Percentiles rank a stretch among this genome's conserved stretches.
Evolutionary conservation across 64 coral and sea anemone genomes (phyloP).

Genomic region (Hydrozoanthus tunicans): DNA sequence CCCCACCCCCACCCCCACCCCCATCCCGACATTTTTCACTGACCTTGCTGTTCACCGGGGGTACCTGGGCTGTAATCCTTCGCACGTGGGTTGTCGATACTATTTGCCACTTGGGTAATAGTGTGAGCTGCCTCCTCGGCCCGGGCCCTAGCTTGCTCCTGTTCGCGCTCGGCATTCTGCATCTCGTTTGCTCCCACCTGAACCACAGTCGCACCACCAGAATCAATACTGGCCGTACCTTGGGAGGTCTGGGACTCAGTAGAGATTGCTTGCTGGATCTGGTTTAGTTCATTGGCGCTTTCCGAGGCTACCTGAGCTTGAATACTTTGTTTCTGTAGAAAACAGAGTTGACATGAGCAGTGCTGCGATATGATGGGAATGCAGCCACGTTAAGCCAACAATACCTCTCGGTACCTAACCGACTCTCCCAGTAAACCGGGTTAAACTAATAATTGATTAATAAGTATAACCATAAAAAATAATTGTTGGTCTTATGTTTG

Average conservation of each 20-base stretch:
- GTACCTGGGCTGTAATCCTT: slow-evolving; percentile 1
- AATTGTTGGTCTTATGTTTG: too few species aligned
- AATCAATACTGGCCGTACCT: slow-evolving; percentile 75
- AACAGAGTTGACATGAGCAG: neutral
- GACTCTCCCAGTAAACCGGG: too few species aligned
- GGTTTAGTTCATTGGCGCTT: slow-evolving; percentile 86
- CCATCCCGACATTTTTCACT: neutral
- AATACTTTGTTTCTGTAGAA: slow-evolving; percentile 86
- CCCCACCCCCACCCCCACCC: too few species aligned
- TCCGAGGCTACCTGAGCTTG: slow-evolving; percentile 90
- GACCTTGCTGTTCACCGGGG: slow-evolving; percentile 31
- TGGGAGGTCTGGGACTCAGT: slow-evolving; percentile 93
- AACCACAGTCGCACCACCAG: slow-evolving; percentile 78
- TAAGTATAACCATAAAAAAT: too few species aligned
- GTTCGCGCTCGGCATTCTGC: neutral
- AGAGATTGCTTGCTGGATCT: slow-evolving; percentile 88
- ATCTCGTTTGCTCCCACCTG: slow-evolving; percentile 29
- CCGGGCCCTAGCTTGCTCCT: slow-evolving; percentile 34
- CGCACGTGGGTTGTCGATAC: neutral
- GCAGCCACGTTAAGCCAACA: too few species aligned
- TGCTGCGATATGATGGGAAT: too few species aligned
- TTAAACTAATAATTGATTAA: too few species aligned
- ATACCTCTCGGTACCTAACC: too few species aligned
- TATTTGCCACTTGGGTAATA: neutral
- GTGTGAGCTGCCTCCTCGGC: neutral